A percentile compares a stretch with the other conserved stretches of the same genome.
Evolutionary conservation across 2,113 vertebrate genomes (phyloP).

Genomic region (Myotis davidii): DNA sequence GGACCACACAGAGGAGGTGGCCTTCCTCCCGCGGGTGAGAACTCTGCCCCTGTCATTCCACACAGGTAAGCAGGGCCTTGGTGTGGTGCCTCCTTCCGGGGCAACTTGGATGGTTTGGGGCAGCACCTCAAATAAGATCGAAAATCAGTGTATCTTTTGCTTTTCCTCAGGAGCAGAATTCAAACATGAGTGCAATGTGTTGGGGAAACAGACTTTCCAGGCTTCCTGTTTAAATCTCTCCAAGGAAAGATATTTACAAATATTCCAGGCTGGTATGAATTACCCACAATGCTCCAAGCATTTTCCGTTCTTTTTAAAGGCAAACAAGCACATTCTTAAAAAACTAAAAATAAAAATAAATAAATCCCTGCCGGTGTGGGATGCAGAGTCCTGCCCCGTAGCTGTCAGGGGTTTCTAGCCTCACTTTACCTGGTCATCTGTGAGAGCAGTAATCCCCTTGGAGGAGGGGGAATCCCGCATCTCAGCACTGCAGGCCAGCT

Average conservation of each 20-base stretch:
- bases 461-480: background rate
- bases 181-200: background rate
- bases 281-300: background rate
- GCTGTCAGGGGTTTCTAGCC: background rate
- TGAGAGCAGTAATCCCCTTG: background rate
- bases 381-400: rapidly evolving
- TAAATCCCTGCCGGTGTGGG: background rate
- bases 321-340: background rate
- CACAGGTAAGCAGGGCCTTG: rapidly evolving
- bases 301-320: background rate
- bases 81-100: rapidly evolving
- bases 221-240: slow-evolving; percentile 27
- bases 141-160: background rate
- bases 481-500: no score
- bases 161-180: background rate
- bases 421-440: background rate
- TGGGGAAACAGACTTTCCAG: background rate
- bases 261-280: background rate
- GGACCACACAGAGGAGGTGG: background rate
- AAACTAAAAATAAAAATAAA: background rate
- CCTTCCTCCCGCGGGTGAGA: background rate
- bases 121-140: rapidly evolving
- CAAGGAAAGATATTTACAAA: slow-evolving; percentile 46
- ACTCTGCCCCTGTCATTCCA: background rate
- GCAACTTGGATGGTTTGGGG: background rate